Conservation (phyloP, 2,797 vertebrate genomes). For the Cuculus canorus region DNA sequence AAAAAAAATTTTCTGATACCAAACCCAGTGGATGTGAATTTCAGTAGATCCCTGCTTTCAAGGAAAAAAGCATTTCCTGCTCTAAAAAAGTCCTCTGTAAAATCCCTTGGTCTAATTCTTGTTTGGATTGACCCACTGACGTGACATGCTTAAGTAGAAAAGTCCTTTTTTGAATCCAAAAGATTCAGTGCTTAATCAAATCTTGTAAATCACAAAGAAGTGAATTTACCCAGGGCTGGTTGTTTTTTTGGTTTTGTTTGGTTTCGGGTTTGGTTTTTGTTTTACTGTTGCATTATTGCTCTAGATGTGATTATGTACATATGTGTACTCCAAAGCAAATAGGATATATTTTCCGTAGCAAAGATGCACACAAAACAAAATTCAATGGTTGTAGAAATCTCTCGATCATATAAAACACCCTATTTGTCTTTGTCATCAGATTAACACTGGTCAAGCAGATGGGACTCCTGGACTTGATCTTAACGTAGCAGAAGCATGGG, state of each 20-base stretch:
- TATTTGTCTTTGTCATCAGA: slow-evolving; percentile 79
- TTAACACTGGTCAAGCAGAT: slow-evolving; percentile 98
- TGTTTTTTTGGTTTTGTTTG: neutral
- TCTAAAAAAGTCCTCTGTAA: neutral
- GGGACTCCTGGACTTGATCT: slow-evolving; percentile 97
- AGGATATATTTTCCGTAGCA: neutral
- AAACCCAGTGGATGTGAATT: neutral
- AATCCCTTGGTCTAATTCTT: neutral
- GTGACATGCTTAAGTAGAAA: neutral
- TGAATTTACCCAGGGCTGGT: neutral
- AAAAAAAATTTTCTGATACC: neutral
- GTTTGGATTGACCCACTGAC: neutral
- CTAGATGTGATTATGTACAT: neutral
- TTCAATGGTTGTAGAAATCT: neutral
- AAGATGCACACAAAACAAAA: neutral
- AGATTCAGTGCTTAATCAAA: neutral
- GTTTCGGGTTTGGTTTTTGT: neutral
- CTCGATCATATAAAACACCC: slow-evolving; percentile 20
- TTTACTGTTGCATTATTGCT: neutral
- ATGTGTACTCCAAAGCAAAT: neutral
- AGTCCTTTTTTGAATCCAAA: neutral
- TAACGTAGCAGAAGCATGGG: slow-evolving; percentile 99
- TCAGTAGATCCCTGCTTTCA: neutral
- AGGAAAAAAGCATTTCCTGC: neutral
- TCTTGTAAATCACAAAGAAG: neutral